Evolutionary conservation across 2,888 invertebrate species (phyloP), one percentile per base, ranked within the genome.

Genomic region (Trissoscelio sp.): DNA sequence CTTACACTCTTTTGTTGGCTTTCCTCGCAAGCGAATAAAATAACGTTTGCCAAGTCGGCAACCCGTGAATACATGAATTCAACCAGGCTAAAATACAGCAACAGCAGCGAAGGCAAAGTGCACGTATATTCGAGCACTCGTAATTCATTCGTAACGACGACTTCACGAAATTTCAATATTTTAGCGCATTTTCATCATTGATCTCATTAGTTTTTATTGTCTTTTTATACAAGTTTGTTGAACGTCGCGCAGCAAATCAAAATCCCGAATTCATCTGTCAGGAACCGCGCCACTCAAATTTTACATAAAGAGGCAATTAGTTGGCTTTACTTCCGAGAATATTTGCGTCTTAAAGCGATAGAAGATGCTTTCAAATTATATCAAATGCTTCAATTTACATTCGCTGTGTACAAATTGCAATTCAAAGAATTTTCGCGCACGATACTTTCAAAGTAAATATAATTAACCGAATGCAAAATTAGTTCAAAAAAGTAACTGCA

Each of bases 11-110:
- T 82, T 75, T 79, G 79, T 82, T 77, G 79, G 82, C 79, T 82
- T 79, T 82, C 82, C 79, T 82, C 72, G 82, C 82, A 79, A 67
- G 82, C 82, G 79, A 82, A 82, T 82, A 82, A 82, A 82, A 82
- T 82, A 82, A 82, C 82, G 79, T 82, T 82, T 79, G 82, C 82
- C 82, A 79, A 82, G 79, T 82, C 82, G 79, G 79, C 82, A 82
- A 82, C 79, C 82, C 79, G 82, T 82, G 82, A 82, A 82, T 82
- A 79, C 82, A 82, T 82, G 82, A 79, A 82, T 79, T 82, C 79
- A 82, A 79, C 82, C 79, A 79, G 75, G 79, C 79, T 82, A 82
- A 79, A 82, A 77, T 82, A 82, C 79, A 79, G 82, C 82, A 82
- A 79, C 79, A 82, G 82, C 79, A 51, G 79, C 75, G 62, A 57